Percentiles rank a stretch among this genome's conserved stretches.
These are phyloP conservation scores for Oreonectes daqikongensis DNA, from an alignment of 2,797 vertebrate genomes.

Conservation along the genomic window DNA sequence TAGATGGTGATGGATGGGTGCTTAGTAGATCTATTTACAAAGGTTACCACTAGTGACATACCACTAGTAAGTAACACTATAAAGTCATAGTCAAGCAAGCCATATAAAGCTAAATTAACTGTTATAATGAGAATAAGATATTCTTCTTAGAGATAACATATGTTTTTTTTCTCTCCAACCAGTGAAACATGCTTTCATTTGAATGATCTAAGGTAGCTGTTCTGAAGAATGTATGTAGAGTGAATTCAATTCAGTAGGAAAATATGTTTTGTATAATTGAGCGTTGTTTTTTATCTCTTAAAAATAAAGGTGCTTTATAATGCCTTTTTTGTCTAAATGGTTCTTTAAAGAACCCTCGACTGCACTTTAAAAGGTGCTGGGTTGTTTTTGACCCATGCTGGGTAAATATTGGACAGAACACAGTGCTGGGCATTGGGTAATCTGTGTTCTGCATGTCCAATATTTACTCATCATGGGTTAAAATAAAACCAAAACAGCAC, in stretches of 20 bases:
- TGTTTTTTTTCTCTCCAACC: not conserved
- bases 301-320: too few species aligned
- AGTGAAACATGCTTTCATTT: not conserved
- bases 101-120: constrained; percentile 15
- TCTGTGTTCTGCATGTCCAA: too few species aligned
- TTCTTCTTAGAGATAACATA: not conserved
- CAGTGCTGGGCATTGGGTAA: too few species aligned
- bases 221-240: not conserved
- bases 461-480: too few species aligned
- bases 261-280: not conserved
- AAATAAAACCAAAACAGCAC: too few species aligned
- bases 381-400: too few species aligned
- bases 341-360: too few species aligned
- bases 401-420: too few species aligned
- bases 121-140: constrained; percentile 5
- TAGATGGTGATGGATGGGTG: too few species aligned
- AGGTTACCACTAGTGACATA: not conserved
- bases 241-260: not conserved
- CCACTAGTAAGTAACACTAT: constrained; percentile 42
- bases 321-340: too few species aligned
- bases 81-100: constrained; percentile 45
- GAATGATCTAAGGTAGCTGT: not conserved
- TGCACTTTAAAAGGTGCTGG: too few species aligned
- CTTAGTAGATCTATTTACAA: not conserved
- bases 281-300: too few species aligned